A percentile compares a stretch with the other conserved stretches of the same genome.
Conservation (phyloP, 2,888 invertebrate species). For the Rhopalosiphum nymphaeae region DNA sequence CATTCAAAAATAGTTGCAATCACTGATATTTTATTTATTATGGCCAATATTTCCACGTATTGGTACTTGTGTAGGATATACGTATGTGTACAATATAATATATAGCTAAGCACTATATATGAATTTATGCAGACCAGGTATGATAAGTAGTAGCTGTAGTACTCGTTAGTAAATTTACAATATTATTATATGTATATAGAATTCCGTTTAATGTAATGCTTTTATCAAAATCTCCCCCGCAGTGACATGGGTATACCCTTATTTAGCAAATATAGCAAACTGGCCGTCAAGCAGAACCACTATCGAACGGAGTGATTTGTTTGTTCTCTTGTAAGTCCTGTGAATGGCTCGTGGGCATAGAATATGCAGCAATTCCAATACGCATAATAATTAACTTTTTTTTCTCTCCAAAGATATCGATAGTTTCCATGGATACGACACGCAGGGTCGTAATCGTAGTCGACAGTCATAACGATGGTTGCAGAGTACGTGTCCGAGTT, state of each 20-base stretch:
- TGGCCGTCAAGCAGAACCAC: not conserved
- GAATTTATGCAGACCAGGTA: not conserved
- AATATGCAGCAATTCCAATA: not conserved
- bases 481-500: constrained; percentile 34
- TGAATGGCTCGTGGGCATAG: not conserved
- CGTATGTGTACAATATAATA: not conserved
- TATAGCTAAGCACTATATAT: not conserved
- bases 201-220: not conserved
- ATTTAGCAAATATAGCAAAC: not conserved
- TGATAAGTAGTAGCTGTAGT: not conserved
- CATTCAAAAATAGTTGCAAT: not conserved
- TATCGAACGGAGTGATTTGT: constrained; percentile 12
- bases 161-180: not conserved
- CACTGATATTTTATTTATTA: not conserved
- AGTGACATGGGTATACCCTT: not conserved
- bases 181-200: constrained; percentile 67
- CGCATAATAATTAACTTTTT: constrained; percentile 3
- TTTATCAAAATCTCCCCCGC: not conserved
- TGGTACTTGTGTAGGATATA: not conserved
- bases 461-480: constrained; percentile 23
- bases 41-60: not conserved
- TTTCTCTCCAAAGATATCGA: not conserved
- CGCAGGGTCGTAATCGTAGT: constrained; percentile 24
- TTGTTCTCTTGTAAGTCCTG: not conserved
- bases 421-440: constrained; percentile 26